Percentiles rank a stretch among this genome's conserved stretches.
phyloP scores from a whole-genome alignment of 2,888 invertebrate species.

The Diarsia mendica region DNA sequence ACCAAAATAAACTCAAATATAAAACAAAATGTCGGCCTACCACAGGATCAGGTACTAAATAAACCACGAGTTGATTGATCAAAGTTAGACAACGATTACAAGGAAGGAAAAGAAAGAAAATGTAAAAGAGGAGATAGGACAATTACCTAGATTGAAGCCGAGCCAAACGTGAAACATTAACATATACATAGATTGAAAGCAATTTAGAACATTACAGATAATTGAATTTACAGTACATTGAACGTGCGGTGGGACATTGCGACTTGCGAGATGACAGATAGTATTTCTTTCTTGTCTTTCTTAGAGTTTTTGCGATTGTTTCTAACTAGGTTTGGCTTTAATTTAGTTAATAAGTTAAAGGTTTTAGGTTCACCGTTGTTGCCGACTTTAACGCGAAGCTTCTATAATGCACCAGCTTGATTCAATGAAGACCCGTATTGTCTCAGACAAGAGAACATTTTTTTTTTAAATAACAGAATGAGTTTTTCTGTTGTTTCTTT shows the following conservation, averaged over 20 bases:
- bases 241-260: constrained; percentile 21
- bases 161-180: constrained; percentile 35
- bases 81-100: constrained; percentile 35
- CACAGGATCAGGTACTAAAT: background rate
- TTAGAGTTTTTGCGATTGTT: background rate
- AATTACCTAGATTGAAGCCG: constrained; percentile 45
- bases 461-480: no score
- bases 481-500: no score
- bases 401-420: background rate
- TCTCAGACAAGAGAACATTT: background rate
- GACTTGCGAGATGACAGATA: constrained; percentile 33
- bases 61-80: constrained; percentile 30
- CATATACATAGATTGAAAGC: constrained; percentile 44
- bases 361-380: background rate
- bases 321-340: background rate
- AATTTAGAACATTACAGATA: constrained; percentile 47
- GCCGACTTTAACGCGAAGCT: background rate
- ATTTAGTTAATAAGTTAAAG: background rate
- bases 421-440: background rate
- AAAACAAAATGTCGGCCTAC: constrained; percentile 1
- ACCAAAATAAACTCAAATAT: constrained; percentile 16
- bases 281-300: constrained; percentile 2
- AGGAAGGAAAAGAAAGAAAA: constrained; percentile 28
- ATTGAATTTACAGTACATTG: constrained; percentile 63
- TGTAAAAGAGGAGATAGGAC: constrained; percentile 28